Evolutionary conservation across 2,888 invertebrate genomes (phyloP).

Genomic region (Melitaea athalia): DNA sequence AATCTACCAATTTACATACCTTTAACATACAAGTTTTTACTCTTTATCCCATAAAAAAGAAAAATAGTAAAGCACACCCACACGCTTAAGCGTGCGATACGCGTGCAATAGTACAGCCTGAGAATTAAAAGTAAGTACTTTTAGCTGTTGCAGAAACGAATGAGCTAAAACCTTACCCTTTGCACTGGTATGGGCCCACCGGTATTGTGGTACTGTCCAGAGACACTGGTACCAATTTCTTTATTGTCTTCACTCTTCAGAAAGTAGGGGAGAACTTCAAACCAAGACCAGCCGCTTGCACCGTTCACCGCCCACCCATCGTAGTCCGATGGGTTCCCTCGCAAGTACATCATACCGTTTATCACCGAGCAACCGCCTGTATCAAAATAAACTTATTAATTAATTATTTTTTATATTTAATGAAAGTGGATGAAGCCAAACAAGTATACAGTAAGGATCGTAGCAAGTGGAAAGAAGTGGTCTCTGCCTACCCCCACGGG

Average conservation of each 20-base stretch:
- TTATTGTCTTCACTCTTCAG: conserved; percentile 85
- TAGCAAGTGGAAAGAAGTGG: no score
- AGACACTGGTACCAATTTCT: conserved; percentile 83
- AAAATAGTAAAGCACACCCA: no score
- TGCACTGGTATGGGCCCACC: conserved; percentile 85
- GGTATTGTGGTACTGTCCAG: conserved; percentile 81
- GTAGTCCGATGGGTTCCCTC: conserved; percentile 89
- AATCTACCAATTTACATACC: no score
- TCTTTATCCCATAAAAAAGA: no score
- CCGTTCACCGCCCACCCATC: conserved; percentile 89
- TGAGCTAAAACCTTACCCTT: conserved; percentile 51
- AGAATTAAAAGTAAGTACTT: no score
- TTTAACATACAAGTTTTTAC: no score
- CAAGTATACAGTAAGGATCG: no score
- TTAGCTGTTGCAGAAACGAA: not conserved
- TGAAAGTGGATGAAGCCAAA: no score
- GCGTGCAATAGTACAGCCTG: no score
- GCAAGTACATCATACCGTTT: conserved; percentile 93
- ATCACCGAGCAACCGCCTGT: conserved; percentile 87
- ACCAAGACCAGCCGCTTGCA: conserved; percentile 89
- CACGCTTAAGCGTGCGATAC: no score
- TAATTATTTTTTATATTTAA: no score
- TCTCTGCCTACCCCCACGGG: no score
- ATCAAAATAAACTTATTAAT: not conserved
- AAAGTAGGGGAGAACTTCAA: conserved; percentile 89